These are phyloP conservation scores for Hypomecis atomaria DNA, from an alignment of 2,888 invertebrate species.

Conservation along the genomic window DNA sequence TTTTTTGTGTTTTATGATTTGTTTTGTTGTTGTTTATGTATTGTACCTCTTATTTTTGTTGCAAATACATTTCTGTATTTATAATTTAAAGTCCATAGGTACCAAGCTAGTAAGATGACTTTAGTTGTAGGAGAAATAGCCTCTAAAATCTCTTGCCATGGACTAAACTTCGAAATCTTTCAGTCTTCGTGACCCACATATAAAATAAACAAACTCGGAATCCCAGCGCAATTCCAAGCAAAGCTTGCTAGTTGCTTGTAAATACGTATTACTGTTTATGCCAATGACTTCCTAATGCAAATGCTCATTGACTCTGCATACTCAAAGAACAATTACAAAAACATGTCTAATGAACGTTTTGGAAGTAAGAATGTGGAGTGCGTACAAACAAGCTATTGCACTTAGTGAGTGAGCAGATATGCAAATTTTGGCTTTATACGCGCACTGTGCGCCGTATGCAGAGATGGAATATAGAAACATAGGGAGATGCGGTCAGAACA, in stretches of 20 bases:
- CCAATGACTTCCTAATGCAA: constrained; percentile 29
- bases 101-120: too few species aligned
- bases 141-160: too few species aligned
- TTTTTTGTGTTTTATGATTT: too few species aligned
- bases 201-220: too few species aligned
- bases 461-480: constrained; percentile 46
- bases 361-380: constrained; percentile 65
- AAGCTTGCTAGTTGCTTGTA: constrained; percentile 1
- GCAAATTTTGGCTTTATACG: constrained; percentile 78
- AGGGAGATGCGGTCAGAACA: constrained; percentile 47
- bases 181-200: too few species aligned
- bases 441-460: constrained; percentile 71
- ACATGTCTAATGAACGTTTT: constrained; percentile 42
- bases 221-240: neutral
- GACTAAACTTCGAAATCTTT: too few species aligned
- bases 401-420: constrained; percentile 80
- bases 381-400: constrained; percentile 82
- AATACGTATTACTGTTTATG: neutral
- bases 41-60: too few species aligned
- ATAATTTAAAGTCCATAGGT: too few species aligned
- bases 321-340: constrained; percentile 35
- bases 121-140: too few species aligned
- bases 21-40: too few species aligned
- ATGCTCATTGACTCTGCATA: constrained; percentile 31
- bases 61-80: too few species aligned